These are phyloP conservation scores for Aegithalos caudatus DNA, from an alignment of 2,113 vertebrate species.

Conservation along the genomic window DNA sequence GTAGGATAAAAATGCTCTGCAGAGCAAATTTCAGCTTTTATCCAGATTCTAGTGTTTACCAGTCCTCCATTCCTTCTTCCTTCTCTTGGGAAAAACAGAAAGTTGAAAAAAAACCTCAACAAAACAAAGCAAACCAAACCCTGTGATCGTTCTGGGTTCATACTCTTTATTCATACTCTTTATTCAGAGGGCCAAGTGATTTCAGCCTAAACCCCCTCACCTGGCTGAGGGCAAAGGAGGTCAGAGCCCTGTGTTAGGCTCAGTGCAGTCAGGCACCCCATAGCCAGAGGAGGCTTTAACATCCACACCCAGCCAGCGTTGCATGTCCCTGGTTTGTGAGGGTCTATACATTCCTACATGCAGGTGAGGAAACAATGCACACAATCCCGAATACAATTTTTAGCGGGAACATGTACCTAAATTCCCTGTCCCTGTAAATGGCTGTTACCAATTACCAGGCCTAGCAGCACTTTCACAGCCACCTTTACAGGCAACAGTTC, in stretches of 20 bases:
- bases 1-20: background rate
- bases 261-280: background rate
- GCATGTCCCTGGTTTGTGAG: fast-evolving
- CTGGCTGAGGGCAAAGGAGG: background rate
- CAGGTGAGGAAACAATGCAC: background rate
- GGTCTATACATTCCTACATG: fast-evolving
- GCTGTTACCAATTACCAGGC: background rate
- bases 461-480: background rate
- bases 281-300: background rate
- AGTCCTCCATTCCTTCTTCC: background rate
- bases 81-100: background rate
- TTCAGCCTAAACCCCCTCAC: background rate
- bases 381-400: background rate
- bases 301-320: fast-evolving
- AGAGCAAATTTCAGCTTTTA: background rate
- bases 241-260: background rate
- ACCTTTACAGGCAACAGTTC: background rate
- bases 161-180: background rate
- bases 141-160: too few species aligned
- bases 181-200: background rate
- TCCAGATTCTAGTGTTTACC: background rate
- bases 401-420: background rate
- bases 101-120: background rate
- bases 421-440: background rate
- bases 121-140: background rate